Evolutionary conservation across 2,797 vertebrate species (phyloP), one percentile per base, ranked within the genome.

Genomic region (Glossophaga mutica): DNA sequence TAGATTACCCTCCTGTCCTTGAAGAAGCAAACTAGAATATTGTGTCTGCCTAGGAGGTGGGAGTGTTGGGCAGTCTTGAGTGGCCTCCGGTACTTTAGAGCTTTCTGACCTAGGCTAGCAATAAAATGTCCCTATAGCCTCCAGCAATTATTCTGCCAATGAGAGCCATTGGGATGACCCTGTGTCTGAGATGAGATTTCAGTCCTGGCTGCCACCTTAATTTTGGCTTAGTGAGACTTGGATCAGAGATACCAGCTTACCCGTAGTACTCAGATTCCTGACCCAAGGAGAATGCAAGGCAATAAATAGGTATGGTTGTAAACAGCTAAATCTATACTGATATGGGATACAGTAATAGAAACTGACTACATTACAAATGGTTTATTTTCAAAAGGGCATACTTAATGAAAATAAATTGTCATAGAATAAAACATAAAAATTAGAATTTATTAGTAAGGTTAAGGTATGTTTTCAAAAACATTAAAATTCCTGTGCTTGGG

Each of bases 391-490:
- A 90, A 90, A 21, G 21, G 44, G 16, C 16, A 62, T 32, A 42
- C 5, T 83, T 84, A 73, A 77, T 37, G 19, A 67, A 81, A 88
- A 67, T 22, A 86, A 87, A 74, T 12, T 48, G 81, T 87, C 39
- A 26, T 65, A 21, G 22, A 74, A 76, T 74, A 50, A 88, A 44
- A 68, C n/a, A 32, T 3, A 34, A 70, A 92, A 77, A 84, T 37
- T 67, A 39, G 22, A 82, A 83, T 76, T 93, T 67, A 11, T 89
- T 89, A 65, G 34, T n/a, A 70, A 65, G 48, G 48, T 62, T 84
- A 73, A 85, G 50, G 48, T n/a, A 46, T 22, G 78, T 94, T 44
- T n/a, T 24, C 16, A 90, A n/a, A 15, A 92, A 77, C 5, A 62
- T 71, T 39, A 24, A 78, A 87, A 87, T 93, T 68, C 11, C 16